A percentile compares a stretch with the other conserved stretches of the same genome.
Evolutionary conservation across 2,888 invertebrate genomes (phyloP).

Genomic region (Leptarthrus brevirostris): DNA sequence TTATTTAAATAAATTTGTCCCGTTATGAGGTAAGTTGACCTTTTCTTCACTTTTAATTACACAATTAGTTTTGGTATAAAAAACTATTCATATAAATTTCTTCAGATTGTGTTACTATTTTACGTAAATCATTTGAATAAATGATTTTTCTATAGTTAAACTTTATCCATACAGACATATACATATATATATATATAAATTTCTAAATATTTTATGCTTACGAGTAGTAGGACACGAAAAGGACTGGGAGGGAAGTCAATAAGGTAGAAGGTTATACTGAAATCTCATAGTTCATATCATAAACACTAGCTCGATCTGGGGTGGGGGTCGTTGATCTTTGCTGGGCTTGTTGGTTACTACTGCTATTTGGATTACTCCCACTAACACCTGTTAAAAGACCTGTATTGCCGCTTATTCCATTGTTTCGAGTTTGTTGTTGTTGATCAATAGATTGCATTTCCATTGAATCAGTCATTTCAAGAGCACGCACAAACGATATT

Average conservation of each 20-base stretch:
- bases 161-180: conserved; percentile 35
- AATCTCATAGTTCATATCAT: conserved; percentile 96
- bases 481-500: conserved; percentile 88
- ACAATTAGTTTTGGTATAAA: conserved; percentile 49
- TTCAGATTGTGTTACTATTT: conserved; percentile 19
- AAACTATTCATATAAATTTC: conserved; percentile 47
- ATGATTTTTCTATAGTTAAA: conserved; percentile 32
- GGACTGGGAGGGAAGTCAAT: conserved; percentile 25
- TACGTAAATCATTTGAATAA: conserved; percentile 29
- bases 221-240: conserved; percentile 44
- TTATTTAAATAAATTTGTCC: conserved; percentile 15
- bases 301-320: conserved; percentile 88
- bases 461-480: conserved; percentile 89
- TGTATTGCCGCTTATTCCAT: conserved; percentile 34
- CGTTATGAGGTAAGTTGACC: conserved; percentile 22
- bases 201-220: conserved; percentile 45
- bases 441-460: conserved; percentile 75
- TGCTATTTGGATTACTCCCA: conserved; percentile 56
- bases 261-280: conserved; percentile 78
- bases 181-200: conserved; percentile 43
- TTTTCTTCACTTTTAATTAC: conserved; percentile 29
- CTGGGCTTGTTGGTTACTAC: conserved; percentile 62
- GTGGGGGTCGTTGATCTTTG: conserved; percentile 71
- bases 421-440: conserved; percentile 58
- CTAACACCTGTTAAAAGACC: conserved; percentile 39